Conservation (phyloP, 1,140 invertebrate species). For the Lethrus apterus region DNA sequence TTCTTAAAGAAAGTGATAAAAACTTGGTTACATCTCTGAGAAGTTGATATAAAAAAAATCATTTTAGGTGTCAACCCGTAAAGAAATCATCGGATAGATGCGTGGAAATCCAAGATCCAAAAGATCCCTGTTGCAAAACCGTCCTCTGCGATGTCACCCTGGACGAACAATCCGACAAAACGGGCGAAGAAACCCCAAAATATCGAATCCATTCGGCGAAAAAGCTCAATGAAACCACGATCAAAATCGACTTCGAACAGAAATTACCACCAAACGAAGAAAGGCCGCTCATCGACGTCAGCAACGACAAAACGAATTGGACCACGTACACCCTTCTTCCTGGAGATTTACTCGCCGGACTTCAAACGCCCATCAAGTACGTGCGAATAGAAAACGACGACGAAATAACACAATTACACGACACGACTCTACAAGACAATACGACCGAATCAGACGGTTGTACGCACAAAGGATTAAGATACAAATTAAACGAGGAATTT, state of each 20-base stretch:
- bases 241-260: conserved; percentile 37
- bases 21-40: neutral
- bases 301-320: conserved; percentile 40
- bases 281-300: conserved; percentile 36
- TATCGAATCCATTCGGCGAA: conserved; percentile 37
- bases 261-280: conserved; percentile 32
- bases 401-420: conserved; percentile 26
- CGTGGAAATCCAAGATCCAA: conserved; percentile 62
- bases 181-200: conserved; percentile 25
- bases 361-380: conserved; percentile 34
- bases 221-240: conserved; percentile 37
- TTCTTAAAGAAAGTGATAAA: too few relatives aligned
- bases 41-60: conserved; percentile 9
- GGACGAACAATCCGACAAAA: conserved; percentile 55
- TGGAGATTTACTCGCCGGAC: conserved; percentile 32
- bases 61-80: conserved; percentile 48
- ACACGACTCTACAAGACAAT: conserved; percentile 12
- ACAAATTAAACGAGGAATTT: conserved; percentile 48
- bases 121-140: conserved; percentile 75
- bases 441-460: conserved; percentile 38
- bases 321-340: conserved; percentile 35
- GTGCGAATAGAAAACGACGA: conserved; percentile 32
- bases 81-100: conserved; percentile 57
- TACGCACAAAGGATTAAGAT: conserved; percentile 50
- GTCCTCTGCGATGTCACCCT: conserved; percentile 74